phyloP scores from a whole-genome alignment of 1,140 invertebrate species.

The Achatina immaculata region DNA sequence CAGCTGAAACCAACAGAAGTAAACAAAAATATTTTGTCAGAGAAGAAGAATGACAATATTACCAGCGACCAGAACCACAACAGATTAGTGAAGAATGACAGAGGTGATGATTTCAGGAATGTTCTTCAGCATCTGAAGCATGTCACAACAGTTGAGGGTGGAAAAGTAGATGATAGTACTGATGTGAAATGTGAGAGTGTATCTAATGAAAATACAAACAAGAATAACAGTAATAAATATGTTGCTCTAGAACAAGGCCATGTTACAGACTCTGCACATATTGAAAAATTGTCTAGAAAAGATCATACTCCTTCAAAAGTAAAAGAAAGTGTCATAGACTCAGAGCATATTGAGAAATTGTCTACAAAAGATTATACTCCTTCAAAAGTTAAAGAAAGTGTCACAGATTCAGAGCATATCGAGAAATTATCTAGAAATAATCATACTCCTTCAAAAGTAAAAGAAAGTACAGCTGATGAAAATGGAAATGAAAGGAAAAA shows the following conservation, averaged over 20 bases:
- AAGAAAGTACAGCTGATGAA: not conserved
- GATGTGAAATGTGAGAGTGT: not conserved
- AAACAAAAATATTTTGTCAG: not conserved
- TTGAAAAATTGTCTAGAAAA: not conserved
- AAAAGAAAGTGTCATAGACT: too few relatives aligned
- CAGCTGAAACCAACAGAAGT: not conserved
- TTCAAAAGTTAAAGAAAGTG: not conserved
- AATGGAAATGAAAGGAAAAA: slow-evolving; percentile 1
- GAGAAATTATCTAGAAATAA: not conserved
- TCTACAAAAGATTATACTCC: not conserved
- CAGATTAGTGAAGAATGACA: not conserved
- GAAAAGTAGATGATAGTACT: not conserved
- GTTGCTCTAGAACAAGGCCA: not conserved
- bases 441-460: not conserved
- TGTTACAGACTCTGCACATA: not conserved
- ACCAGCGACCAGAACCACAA: not conserved
- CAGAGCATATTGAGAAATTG: not conserved
- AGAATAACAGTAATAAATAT: not conserved
- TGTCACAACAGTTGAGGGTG: not conserved
- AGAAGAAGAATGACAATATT: not conserved
- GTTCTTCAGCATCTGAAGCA: slow-evolving; percentile 17
- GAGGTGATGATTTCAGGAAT: slow-evolving; percentile 25
- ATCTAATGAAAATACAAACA: not conserved
- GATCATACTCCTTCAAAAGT: not conserved
- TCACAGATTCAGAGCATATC: not conserved